Evolutionary conservation across 2,113 vertebrate species (phyloP), one percentile per base, ranked within the genome.

Genomic region (Acrocephalus kingi): DNA sequence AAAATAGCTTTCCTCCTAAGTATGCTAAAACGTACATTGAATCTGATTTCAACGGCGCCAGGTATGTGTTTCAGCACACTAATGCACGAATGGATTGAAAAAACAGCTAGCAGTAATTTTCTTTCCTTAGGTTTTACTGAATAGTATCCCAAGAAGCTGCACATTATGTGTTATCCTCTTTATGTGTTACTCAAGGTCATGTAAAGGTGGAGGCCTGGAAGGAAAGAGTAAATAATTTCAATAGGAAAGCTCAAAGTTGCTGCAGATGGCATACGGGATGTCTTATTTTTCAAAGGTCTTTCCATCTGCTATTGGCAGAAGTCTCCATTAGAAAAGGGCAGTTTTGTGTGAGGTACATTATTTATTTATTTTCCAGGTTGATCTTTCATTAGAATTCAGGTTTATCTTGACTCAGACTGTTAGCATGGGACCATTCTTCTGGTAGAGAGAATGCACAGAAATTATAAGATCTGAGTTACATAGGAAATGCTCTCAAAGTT

Each of bases 1-100:
- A 95, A 92, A 93, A 95, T 96, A 91, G 89, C 89, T 96, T 97
- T 96, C 69, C 82, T 97, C 88, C 75, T 92, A 94, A 97, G 94
- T 91, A 95, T 61, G 90, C 84, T 97, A 96, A 97, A 94, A 95
- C 1, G 59, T 96, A 94, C 87, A 89, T 94, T 94, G 92, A 97
- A 92, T 94, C 80, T 77, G 92, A 93, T 97, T 93, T 90, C 48
- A 23, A 30, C 68, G 39, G 94, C 77, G 89, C 97, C 77, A 88
- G 96, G 86, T 96, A 94, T 75, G 94, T 51, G 46, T 88, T 96
- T 97, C 94, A 91, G 93, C 89, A 92, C 87, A 51, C 89, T 97
- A 95, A 96, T 95, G 84, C 87, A 82, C 39, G 2, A 95, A 95
- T 86, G 84, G 92, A 94, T 93, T 95, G 87, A 95, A 94, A 94